A percentile compares a stretch with the other conserved stretches of the same genome.
Evolutionary conservation across 2,113 vertebrate species (phyloP).

Genomic region (Platichthys flesus): DNA sequence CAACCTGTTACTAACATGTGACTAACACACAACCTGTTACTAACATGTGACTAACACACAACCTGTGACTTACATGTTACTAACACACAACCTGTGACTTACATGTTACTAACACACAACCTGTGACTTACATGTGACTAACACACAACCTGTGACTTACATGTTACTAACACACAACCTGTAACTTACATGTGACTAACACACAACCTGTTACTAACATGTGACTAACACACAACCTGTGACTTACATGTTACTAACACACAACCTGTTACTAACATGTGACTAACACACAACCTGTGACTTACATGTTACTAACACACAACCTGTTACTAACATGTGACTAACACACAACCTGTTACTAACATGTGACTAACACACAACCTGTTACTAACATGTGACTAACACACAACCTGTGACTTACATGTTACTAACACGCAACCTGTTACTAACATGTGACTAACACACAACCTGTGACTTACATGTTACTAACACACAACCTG

Average conservation of each 20-base stretch:
- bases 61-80: too few species aligned
- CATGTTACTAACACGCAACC: not conserved
- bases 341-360: too few species aligned
- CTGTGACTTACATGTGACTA: too few species aligned
- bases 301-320: not conserved
- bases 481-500: not conserved
- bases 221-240: not conserved
- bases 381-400: not conserved
- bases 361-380: not conserved
- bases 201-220: not conserved
- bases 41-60: not conserved
- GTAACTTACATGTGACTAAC: too few species aligned
- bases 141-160: not conserved
- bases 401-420: too few species aligned
- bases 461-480: too few species aligned
- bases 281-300: not conserved
- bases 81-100: not conserved
- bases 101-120: not conserved
- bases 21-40: not conserved
- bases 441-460: not conserved
- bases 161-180: not conserved
- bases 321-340: not conserved
- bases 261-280: too few species aligned
- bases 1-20: too few species aligned
- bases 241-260: not conserved